Base-by-base conservation (phyloP, 2,888 invertebrate species). In the Seira musarum region DNA sequence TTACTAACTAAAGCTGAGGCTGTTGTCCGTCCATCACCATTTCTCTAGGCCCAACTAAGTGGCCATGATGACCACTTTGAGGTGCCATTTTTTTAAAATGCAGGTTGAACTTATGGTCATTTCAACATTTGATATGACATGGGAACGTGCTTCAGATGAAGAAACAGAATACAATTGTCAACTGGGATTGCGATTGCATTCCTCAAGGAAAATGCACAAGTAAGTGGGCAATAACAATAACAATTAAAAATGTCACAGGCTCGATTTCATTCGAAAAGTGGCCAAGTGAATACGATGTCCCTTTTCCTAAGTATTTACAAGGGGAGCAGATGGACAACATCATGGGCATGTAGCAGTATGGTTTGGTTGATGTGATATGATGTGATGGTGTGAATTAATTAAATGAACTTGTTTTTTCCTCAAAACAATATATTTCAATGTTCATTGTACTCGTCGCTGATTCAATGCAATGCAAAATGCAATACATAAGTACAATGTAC, bases 211-310 rank as follows among this genome's bases (percentile, higher is more conserved):
- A 53, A 3, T 53, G 53, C 53, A 17, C 13, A 53, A 3, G 6
- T 8, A 13, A 53, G 30, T 30, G 30, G 30, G 30, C 17, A 53
- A n/a, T n/a, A 53, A 8, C 17, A 53, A n/a, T n/a, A 53, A 53
- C 53, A 53, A 53, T 53, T 53, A 53, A 53, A 53, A 13, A 53
- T 53, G 53, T 53, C 53, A 53, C 53, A 53, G 17, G 53, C 53
- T 53, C 15, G 17, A 53, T 53, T n/a, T 53, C 53, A 53, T 30
- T n/a, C 17, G 53, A 53, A 53, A 53, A n/a, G n/a, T n/a, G n/a
- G n/a, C n/a, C n/a, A n/a, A n/a, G n/a, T n/a, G n/a, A n/a, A n/a
- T n/a, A n/a, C n/a, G n/a, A n/a, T n/a, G n/a, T n/a, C n/a, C n/a
- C n/a, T n/a, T n/a, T n/a, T n/a, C n/a, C n/a, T n/a, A n/a, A n/a